phyloP scores from a whole-genome alignment of 2,888 invertebrate genomes.

The Acheta domesticus region DNA sequence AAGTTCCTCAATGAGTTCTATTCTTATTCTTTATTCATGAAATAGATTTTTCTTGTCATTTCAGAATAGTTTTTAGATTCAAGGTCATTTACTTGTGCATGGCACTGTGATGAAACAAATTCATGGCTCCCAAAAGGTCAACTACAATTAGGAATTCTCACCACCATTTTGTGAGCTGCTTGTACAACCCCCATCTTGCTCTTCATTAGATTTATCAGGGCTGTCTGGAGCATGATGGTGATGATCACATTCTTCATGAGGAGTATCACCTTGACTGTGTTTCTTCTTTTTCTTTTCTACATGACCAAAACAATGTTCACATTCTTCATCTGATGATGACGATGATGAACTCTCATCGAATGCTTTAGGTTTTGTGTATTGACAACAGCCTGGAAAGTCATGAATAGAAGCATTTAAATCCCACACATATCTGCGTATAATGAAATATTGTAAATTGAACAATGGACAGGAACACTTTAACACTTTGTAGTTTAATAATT shows the following conservation, averaged over 20 bases:
- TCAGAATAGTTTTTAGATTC: no score
- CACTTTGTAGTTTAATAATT: no score
- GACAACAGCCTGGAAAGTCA: constrained; percentile 74
- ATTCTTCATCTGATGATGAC: constrained; percentile 71
- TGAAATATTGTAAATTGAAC: no score
- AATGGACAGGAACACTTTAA: no score
- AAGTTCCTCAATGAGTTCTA: no score
- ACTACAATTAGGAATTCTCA: no score
- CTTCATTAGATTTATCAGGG: not conserved
- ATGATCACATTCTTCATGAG: not conserved
- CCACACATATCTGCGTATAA: not conserved
- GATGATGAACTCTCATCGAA: constrained; percentile 89
- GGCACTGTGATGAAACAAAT: not conserved
- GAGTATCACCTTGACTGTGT: not conserved
- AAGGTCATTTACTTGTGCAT: not conserved
- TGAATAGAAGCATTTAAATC: no score
- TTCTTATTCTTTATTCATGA: no score
- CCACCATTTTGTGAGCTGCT: no score
- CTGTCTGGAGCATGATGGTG: not conserved
- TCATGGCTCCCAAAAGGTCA: not conserved
- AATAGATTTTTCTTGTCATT: no score
- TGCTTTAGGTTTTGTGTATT: constrained; percentile 83
- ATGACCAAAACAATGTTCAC: constrained; percentile 83
- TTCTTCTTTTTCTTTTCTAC: constrained; percentile 58
- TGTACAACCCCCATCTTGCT: not conserved